Conservation (phyloP, 2,888 invertebrate genomes). For the Ennomos fuscantarius region DNA sequence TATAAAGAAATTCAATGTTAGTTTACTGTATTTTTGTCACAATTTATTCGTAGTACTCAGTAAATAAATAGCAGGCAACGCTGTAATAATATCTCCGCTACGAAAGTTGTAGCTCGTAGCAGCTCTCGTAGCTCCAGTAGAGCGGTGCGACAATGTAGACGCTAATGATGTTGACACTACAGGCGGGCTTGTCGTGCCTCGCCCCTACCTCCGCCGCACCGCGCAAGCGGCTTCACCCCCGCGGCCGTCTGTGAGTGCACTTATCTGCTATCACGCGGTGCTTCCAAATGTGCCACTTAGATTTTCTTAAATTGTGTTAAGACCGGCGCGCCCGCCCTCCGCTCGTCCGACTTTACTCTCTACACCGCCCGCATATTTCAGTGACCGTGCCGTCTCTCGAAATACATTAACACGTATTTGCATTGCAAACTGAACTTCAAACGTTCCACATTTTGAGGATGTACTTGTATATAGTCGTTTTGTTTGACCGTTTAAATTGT, state of each 20-base stretch:
- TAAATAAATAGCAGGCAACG: neutral
- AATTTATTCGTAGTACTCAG: no score
- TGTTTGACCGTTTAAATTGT: conserved; percentile 38
- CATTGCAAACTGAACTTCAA: conserved; percentile 25
- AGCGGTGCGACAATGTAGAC: conserved; percentile 62
- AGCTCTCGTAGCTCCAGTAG: conserved; percentile 61
- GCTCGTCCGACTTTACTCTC: conserved; percentile 34
- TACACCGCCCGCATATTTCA: conserved; percentile 19
- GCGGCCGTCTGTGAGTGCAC: conserved; percentile 55
- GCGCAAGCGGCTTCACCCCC: conserved; percentile 31
- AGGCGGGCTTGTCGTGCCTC: conserved; percentile 60
- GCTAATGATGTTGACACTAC: conserved; percentile 83
- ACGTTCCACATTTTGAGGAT: conserved; percentile 16
- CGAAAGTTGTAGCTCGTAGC: conserved; percentile 53
- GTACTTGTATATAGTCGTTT: conserved; percentile 9
- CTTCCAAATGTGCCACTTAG: conserved; percentile 57
- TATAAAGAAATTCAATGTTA: no score
- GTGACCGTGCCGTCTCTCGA: conserved; percentile 11
- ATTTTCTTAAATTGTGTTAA: conserved; percentile 59
- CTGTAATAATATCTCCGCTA: conserved; percentile 25
- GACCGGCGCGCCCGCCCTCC: conserved; percentile 51
- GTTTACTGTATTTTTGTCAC: no score
- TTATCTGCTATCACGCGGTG: conserved; percentile 49
- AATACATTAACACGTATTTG: conserved; percentile 18
- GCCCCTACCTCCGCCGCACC: conserved; percentile 28